Conservation (phyloP, 2,113 vertebrate species). For the Cinclus mexicanus region DNA sequence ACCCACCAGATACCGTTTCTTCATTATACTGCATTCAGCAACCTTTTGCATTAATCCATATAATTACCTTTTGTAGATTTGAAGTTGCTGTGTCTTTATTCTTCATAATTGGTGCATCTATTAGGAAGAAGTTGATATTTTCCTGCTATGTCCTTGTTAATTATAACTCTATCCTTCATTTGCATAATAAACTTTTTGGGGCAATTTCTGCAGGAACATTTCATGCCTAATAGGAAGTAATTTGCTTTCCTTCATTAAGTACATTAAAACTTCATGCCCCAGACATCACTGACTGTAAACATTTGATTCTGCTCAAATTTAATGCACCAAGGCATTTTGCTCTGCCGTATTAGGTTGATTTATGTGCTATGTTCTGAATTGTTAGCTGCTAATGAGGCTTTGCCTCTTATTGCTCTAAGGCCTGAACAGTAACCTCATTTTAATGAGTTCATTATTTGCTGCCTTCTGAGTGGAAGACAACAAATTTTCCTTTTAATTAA, state of each 20-base stretch:
- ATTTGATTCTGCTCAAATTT: constrained; percentile 82
- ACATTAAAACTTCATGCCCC: constrained; percentile 80
- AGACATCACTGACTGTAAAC: constrained; percentile 78
- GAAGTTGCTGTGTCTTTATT: constrained; percentile 59
- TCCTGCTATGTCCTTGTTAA: constrained; percentile 67
- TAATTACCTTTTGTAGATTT: constrained; percentile 54
- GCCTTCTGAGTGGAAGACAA: constrained; percentile 89
- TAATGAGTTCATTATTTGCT: constrained; percentile 98
- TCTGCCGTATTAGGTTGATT: constrained; percentile 80
- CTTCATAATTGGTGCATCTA: constrained; percentile 66
- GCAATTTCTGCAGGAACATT: constrained; percentile 72
- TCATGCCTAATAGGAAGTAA: constrained; percentile 79
- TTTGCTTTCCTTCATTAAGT: constrained; percentile 82
- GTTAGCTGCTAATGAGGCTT: constrained; percentile 84
- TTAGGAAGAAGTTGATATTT: constrained; percentile 69
- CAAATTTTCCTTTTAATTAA: constrained; percentile 87
- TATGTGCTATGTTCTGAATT: constrained; percentile 81
- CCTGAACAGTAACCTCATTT: constrained; percentile 85
- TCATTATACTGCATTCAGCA: neutral
- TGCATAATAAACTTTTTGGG: constrained; percentile 75
- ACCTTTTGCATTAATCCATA: constrained; percentile 54
- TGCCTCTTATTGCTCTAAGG: constrained; percentile 76
- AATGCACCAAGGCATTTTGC: constrained; percentile 79
- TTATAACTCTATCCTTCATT: constrained; percentile 69
- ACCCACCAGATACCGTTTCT: neutral